Percentiles rank a stretch among this genome's conserved stretches.
Conservation (phyloP, 2,888 invertebrate genomes). For the Thera obeliscata region DNA sequence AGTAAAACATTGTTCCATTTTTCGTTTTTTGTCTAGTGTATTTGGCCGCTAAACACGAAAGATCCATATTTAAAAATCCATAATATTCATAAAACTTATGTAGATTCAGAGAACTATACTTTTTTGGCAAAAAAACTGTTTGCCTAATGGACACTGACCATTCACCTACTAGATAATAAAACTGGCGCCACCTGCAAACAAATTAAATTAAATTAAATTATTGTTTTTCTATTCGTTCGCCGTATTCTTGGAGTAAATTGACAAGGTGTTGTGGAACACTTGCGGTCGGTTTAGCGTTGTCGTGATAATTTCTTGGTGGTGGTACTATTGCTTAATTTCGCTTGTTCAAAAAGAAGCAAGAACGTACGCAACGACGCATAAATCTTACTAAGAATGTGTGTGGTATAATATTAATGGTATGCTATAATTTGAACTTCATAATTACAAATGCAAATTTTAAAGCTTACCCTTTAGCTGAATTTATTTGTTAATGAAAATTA, state of each 20-base stretch:
- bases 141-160: background rate
- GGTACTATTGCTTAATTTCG: background rate
- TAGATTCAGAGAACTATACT: background rate
- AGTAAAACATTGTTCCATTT: too few relatives aligned
- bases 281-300: background rate
- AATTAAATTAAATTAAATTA: background rate
- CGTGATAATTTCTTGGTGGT: background rate
- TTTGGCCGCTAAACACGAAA: too few relatives aligned
- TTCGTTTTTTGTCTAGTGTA: too few relatives aligned
- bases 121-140: background rate
- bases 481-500: too few relatives aligned
- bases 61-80: too few relatives aligned
- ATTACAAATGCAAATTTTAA: too few relatives aligned
- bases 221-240: background rate
- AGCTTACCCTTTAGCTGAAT: too few relatives aligned
- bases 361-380: background rate
- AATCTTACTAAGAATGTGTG: too few relatives aligned
- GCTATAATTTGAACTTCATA: too few relatives aligned
- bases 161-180: constrained; percentile 6
- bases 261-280: background rate
- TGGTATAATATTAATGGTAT: too few relatives aligned
- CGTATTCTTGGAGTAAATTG: background rate
- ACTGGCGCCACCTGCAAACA: constrained; percentile 7
- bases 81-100: too few relatives aligned
- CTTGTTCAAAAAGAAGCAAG: background rate